These are phyloP conservation scores for Scaptomyza polygonia DNA, from an alignment of 2,888 invertebrate species.

Conservation along the genomic window DNA sequence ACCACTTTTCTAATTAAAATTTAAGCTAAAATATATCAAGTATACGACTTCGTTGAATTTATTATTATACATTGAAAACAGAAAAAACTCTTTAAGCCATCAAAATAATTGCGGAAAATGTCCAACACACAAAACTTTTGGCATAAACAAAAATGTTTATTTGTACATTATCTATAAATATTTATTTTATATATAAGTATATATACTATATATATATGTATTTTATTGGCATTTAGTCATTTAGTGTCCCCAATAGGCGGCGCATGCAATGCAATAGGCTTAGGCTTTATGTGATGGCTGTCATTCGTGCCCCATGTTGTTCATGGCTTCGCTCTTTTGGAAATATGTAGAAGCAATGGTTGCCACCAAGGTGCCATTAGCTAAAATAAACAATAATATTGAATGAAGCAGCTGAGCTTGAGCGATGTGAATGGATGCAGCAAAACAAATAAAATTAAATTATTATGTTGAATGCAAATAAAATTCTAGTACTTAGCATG, in stretches of 20 bases:
- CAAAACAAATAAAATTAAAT: conserved; percentile 78
- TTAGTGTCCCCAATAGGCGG: conserved; percentile 70
- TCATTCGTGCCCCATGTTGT: conserved; percentile 15
- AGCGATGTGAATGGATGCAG: conserved; percentile 60
- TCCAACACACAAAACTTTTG: not conserved
- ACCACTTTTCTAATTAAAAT: no score
- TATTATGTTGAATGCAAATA: conserved; percentile 77
- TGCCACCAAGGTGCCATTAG: conserved; percentile 73
- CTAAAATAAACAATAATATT: conserved; percentile 45
- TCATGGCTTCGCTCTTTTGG: no score
- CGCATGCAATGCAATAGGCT: conserved; percentile 55
- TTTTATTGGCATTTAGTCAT: conserved; percentile 45
- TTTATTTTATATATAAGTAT: not conserved
- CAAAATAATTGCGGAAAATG: no score
- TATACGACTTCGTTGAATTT: no score
- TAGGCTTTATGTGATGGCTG: not conserved
- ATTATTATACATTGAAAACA: no score
- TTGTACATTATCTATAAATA: no score
- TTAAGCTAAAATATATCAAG: no score
- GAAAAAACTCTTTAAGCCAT: no score
- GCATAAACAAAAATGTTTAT: conserved; percentile 3
- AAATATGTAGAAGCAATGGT: conserved; percentile 45
- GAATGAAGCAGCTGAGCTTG: conserved; percentile 38
- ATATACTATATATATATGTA: not conserved
- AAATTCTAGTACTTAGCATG: conserved; percentile 66